phyloP scores from a whole-genome alignment of 92 coral and sea anemone genomes.

The Hydrozoanthus gracilis region DNA sequence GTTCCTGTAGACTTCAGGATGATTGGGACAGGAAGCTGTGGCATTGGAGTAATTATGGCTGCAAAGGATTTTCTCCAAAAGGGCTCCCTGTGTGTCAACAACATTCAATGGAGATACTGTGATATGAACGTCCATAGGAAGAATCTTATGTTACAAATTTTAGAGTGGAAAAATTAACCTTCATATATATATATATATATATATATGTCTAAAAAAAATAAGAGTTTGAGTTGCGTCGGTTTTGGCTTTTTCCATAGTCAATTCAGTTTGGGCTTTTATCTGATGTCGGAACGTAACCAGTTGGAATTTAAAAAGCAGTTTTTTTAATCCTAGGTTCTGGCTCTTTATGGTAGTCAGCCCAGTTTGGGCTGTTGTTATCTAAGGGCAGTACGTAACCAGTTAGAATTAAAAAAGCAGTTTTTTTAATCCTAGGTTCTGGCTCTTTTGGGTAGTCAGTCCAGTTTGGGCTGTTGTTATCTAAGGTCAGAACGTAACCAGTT shows the following conservation, averaged over 20 bases:
- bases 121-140: conserved; percentile 23
- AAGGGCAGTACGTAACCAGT: background rate
- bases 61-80: conserved; percentile 34
- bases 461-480: too few species aligned
- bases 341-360: background rate
- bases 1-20: conserved; percentile 33
- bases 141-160: conserved; percentile 52
- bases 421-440: background rate
- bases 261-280: background rate
- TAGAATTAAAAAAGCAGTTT: background rate
- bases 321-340: background rate
- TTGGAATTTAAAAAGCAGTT: background rate
- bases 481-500: background rate
- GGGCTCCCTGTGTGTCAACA: background rate
- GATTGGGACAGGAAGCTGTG: conserved; percentile 57
- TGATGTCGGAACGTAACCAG: background rate
- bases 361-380: too few species aligned
- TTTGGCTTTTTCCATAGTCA: background rate
- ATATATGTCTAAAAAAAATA: too few species aligned
- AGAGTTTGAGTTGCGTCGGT: background rate
- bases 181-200: background rate
- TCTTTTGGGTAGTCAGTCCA: too few species aligned
- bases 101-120: conserved; percentile 8
- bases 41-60: conserved; percentile 58
- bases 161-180: conserved; percentile 38